Conservation (phyloP, 2,888 invertebrate genomes). For the Aspidiotus destructor region DNA sequence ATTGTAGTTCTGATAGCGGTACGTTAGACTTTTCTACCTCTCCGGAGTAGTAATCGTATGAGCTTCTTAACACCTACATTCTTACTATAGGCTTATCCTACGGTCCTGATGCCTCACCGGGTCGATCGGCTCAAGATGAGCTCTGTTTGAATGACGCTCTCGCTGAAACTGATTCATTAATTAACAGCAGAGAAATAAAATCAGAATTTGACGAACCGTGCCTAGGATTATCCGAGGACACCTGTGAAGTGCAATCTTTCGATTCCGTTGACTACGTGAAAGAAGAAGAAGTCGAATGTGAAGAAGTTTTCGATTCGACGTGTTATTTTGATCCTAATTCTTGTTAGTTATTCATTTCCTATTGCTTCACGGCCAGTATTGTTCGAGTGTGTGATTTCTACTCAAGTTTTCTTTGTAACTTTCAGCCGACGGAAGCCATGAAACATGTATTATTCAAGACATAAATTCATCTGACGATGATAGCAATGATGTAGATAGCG, state of each 20-base stretch:
- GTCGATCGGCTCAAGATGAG: constrained; percentile 9
- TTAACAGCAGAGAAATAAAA: too few relatives aligned
- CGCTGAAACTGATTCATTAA: too few relatives aligned
- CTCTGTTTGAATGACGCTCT: too few relatives aligned
- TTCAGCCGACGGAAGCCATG: neutral
- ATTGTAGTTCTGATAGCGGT: constrained; percentile 30
- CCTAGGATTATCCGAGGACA: neutral
- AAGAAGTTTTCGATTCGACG: constrained; percentile 16
- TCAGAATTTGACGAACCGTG: neutral
- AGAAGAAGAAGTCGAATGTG: constrained; percentile 31
- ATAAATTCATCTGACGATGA: too few relatives aligned
- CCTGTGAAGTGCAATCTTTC: neutral
- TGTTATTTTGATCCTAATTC: constrained; percentile 13
- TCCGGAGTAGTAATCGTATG: too few relatives aligned
- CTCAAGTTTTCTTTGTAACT: neutral
- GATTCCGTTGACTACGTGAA: constrained; percentile 12
- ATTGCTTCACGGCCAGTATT: too few relatives aligned
- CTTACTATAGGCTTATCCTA: constrained; percentile 17
- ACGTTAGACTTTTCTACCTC: neutral
- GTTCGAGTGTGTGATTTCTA: neutral
- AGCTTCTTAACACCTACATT: neutral
- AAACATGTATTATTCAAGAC: too few relatives aligned
- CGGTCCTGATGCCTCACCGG: constrained; percentile 20
- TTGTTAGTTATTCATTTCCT: neutral
- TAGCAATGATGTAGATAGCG: too few relatives aligned